Base-by-base conservation (phyloP, 1,140 invertebrate genomes). In the Lordiphosa collinella region DNA sequence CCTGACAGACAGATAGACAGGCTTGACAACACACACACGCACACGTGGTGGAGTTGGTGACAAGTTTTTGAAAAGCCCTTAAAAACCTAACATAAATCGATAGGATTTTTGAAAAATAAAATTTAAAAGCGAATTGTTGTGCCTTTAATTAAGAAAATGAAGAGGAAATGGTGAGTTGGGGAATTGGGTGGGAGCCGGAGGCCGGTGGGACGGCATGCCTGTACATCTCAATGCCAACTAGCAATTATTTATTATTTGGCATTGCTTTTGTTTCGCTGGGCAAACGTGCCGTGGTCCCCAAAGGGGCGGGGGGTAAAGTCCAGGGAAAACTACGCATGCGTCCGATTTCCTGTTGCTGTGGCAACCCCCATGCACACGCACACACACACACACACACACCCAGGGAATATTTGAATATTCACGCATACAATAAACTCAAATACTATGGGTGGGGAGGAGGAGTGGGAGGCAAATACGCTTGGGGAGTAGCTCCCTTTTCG, bases 231-330 rank as follows among this genome's bases (percentile, higher is more conserved):
- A 82, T 75, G 75, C 66, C 76, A 80, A 82, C 76, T 75, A 80
- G 76, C 71, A 80, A 80, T 80, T 80, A 80, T 80, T 80, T 80
- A 80, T 80, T 80, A 82, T 80, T 80, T 82, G 78, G 71, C 76
- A 78, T 59, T 82, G 76, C 78, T 84, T 82, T 80, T 80, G 79
- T 80, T 80, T 64, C 64, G 65, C 14, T 31, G 67, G 40, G 52
- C 66, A 57, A 78, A 70, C 71, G 66, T 69, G 67, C 52, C 29
- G n/a, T 37, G 54, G 37, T 18, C 41, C 38, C 48, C 48, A 38
- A 53, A 47, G 40, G 52, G 59, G 10, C 4, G 9, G 37, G 38
- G 38, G 53, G 64, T 22, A 35, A 14, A 37, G 36, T 43, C 47
- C 55, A 64, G 34, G 32, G 32, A 25, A 52, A 62, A 61, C 63